Evolutionary conservation across 2,888 invertebrate genomes (phyloP).

Genomic region (Nemoura dubitans): DNA sequence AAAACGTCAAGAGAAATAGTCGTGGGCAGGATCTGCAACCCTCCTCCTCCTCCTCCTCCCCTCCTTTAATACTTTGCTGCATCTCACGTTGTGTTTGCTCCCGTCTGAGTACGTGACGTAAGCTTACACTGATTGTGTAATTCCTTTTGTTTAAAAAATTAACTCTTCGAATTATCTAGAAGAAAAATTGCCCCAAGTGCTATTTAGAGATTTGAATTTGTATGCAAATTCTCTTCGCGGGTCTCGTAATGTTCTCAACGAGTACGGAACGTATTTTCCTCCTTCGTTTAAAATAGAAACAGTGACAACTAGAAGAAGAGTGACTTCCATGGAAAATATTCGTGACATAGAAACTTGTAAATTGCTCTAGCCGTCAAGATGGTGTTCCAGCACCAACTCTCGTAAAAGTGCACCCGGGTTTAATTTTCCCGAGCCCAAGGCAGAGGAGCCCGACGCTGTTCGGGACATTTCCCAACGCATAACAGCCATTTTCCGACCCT

Average conservation of each 20-base stretch:
- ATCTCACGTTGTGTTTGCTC: background rate
- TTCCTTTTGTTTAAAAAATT: slow-evolving; percentile 19
- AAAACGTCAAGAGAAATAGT: background rate
- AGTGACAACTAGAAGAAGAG: background rate
- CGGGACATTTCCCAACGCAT: background rate
- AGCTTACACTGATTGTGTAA: background rate
- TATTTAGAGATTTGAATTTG: slow-evolving; percentile 24
- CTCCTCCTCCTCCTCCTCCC: no score
- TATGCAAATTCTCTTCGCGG: slow-evolving; percentile 9
- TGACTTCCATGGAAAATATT: background rate
- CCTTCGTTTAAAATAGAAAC: slow-evolving; percentile 7
- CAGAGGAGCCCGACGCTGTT: background rate
- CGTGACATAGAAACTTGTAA: slow-evolving; percentile 1
- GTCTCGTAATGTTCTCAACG: background rate
- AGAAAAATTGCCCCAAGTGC: background rate
- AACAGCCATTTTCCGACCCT: background rate
- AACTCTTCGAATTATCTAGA: slow-evolving; percentile 28
- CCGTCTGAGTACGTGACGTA: background rate
- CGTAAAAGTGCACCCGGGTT: background rate
- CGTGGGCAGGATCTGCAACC: background rate
- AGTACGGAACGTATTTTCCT: background rate
- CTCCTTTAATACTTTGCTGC: background rate
- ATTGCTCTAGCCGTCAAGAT: slow-evolving; percentile 8
- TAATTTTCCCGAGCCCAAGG: background rate
- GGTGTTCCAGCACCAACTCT: background rate